A percentile compares a stretch with the other conserved stretches of the same genome.
Evolutionary conservation across 1,140 invertebrate genomes (phyloP).

Genomic region (Drosophila navojoa): DNA sequence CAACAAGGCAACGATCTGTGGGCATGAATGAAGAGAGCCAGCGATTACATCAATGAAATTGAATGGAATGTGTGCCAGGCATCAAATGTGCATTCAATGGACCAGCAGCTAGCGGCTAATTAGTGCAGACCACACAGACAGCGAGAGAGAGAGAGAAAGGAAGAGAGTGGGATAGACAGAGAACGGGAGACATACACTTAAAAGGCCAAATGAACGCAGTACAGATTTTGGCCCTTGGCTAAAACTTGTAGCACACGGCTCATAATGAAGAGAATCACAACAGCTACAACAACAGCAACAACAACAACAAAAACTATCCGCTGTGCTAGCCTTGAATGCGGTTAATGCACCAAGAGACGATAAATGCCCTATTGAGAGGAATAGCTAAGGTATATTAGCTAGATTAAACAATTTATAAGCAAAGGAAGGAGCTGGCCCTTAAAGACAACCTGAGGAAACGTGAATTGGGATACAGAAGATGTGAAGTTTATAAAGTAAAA

Average conservation of each 20-base stretch:
- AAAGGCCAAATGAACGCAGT: slow-evolving; percentile 7
- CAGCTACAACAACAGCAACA: slow-evolving; percentile 13
- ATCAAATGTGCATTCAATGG: slow-evolving; percentile 68
- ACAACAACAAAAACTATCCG: slow-evolving; percentile 25
- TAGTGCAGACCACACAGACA: slow-evolving; percentile 64
- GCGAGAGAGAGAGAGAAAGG: too few species aligned
- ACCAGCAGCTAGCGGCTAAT: slow-evolving; percentile 56
- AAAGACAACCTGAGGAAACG: too few species aligned
- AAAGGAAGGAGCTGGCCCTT: neutral
- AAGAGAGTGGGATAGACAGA: too few species aligned
- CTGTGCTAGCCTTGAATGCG: slow-evolving; percentile 44
- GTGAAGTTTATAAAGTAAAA: too few species aligned
- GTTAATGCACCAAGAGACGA: slow-evolving; percentile 41
- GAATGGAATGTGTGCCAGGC: slow-evolving; percentile 67
- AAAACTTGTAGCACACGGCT: slow-evolving; percentile 37
- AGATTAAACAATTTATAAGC: neutral
- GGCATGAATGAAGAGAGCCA: slow-evolving; percentile 61
- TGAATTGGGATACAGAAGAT: too few species aligned
- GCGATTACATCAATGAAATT: slow-evolving; percentile 75
- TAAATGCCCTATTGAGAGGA: slow-evolving; percentile 13
- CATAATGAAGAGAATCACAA: slow-evolving; percentile 26
- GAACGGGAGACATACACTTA: slow-evolving; percentile 12
- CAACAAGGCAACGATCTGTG: neutral
- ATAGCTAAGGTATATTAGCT: slow-evolving; percentile 23
- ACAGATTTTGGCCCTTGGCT: slow-evolving; percentile 48